phyloP scores from a whole-genome alignment of 1,140 invertebrate species.

The Thalassaphorura encarpata region DNA sequence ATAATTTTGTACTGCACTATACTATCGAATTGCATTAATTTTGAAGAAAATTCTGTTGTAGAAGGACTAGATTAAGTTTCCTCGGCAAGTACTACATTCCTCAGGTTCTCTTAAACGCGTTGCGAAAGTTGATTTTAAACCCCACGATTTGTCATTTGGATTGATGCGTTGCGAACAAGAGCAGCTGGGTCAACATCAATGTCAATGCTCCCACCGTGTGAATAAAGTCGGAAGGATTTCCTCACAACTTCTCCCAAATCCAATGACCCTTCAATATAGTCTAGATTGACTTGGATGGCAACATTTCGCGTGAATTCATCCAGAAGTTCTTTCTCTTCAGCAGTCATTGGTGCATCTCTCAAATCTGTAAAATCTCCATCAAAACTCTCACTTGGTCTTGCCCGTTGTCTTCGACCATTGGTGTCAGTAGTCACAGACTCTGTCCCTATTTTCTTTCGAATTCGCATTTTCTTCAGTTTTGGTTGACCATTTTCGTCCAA shows the following conservation, averaged over 20 bases:
- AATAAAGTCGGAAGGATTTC: conserved; percentile 8
- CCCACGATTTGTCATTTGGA: neutral
- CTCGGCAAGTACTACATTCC: no score
- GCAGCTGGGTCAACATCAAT: neutral
- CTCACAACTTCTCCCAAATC: conserved; percentile 11
- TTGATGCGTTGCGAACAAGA: neutral
- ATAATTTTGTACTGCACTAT: no score
- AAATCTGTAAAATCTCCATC: neutral
- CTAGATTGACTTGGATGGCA: neutral
- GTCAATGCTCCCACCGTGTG: conserved; percentile 1
- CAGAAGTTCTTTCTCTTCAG: neutral
- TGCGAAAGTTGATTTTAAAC: neutral
- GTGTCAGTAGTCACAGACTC: neutral
- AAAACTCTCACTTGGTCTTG: neutral
- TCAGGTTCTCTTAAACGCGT: no score
- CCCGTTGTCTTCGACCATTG: neutral
- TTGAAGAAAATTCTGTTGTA: no score
- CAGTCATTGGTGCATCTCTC: neutral
- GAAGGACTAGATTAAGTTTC: no score
- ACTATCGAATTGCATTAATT: no score
- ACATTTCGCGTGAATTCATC: conserved; percentile 4
- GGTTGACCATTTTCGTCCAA: conserved; percentile 1
- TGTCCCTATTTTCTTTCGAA: neutral
- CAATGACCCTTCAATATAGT: conserved; percentile 4
- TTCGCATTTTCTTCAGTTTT: neutral